Conservation (phyloP, 2,797 vertebrate species). For the Micropoecilia bifurca region DNA sequence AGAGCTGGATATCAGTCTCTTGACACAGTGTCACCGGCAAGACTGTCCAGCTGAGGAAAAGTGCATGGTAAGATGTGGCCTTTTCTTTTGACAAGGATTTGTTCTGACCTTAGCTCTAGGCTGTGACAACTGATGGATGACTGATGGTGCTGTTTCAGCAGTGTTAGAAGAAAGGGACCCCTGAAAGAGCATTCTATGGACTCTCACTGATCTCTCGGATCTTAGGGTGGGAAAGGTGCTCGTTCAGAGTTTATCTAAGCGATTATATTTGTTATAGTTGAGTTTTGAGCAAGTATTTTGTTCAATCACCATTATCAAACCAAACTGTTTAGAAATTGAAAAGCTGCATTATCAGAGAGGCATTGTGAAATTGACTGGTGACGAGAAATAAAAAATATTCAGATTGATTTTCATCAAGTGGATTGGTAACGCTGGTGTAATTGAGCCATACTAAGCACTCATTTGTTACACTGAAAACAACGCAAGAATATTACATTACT, state of each 20-base stretch:
- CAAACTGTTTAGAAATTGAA: too few relatives aligned
- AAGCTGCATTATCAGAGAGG: too few relatives aligned
- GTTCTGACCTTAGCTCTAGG: conserved; percentile 76
- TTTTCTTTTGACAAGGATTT: conserved; percentile 80
- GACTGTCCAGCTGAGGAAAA: conserved; percentile 77
- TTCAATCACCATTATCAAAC: background rate
- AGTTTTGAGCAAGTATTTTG: background rate
- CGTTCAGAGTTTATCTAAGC: conserved; percentile 33
- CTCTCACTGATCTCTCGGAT: conserved; percentile 59
- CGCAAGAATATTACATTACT: background rate
- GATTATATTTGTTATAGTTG: background rate
- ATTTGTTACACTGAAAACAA: background rate
- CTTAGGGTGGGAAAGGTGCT: conserved; percentile 51
- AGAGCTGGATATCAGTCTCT: conserved; percentile 71
- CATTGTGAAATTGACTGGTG: background rate
- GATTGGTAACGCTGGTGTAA: background rate
- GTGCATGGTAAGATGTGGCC: conserved; percentile 76
- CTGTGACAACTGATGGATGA: conserved; percentile 83
- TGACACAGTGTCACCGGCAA: conserved; percentile 71
- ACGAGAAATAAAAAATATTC: background rate
- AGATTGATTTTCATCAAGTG: background rate
- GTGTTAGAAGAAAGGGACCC: conserved; percentile 68
- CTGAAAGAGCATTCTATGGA: conserved; percentile 65
- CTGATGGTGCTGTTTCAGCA: conserved; percentile 79
- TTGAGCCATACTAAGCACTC: background rate